phyloP scores from a whole-genome alignment of 2,888 invertebrate genomes.

The Poecilobothrus nobilitatus region DNA sequence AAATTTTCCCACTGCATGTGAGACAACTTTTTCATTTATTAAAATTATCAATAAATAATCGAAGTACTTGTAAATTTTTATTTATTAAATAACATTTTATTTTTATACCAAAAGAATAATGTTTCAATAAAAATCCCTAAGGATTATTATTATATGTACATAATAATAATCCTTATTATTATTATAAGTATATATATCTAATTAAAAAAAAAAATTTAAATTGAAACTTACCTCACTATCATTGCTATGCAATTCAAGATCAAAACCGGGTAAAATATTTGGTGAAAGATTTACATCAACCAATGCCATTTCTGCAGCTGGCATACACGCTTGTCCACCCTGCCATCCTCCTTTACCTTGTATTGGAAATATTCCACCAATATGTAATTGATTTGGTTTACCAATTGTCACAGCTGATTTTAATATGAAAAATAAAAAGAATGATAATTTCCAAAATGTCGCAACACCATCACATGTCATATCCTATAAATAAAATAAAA shows the following conservation, averaged over 20 bases:
- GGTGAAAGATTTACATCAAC: constrained; percentile 87
- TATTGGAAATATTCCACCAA: constrained; percentile 98
- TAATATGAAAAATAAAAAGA: constrained; percentile 38
- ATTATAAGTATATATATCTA: too few species aligned
- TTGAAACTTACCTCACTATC: constrained; percentile 81
- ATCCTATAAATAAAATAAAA: constrained; percentile 34
- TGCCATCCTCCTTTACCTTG: constrained; percentile 95
- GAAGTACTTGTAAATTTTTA: too few species aligned
- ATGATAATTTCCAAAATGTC: constrained; percentile 45
- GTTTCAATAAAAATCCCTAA: too few species aligned
- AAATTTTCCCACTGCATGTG: too few species aligned
- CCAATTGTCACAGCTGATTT: constrained; percentile 38
- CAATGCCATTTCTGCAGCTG: constrained; percentile 92
- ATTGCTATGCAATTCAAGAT: constrained; percentile 83
- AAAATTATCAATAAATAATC: too few species aligned
- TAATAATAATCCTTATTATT: too few species aligned
- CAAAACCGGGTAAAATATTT: constrained; percentile 85
- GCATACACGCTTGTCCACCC: constrained; percentile 96
- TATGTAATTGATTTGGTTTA: constrained; percentile 67
- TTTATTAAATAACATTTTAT: too few species aligned
- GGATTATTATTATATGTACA: too few species aligned
- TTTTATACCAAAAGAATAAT: too few species aligned
- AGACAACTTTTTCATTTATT: too few species aligned
- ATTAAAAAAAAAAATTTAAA: too few species aligned
- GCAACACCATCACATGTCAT: constrained; percentile 45